Base-by-base conservation (phyloP, 2,888 invertebrate genomes). In the Chalcis sispes region DNA sequence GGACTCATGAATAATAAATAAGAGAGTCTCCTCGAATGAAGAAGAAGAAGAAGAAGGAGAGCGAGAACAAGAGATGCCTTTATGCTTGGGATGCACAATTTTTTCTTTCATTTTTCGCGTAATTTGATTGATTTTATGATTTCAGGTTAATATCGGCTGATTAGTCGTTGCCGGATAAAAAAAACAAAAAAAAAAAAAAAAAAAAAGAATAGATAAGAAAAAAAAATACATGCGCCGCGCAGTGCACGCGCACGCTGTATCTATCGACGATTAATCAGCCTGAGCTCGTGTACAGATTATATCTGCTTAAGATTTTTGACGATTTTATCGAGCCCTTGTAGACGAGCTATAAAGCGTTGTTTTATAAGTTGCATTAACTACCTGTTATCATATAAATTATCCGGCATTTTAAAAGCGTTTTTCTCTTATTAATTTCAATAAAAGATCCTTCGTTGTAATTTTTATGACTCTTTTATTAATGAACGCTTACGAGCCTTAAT, bases 1-100 rank as follows among this genome's bases (percentile, higher is more conserved):
- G 15, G 8, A 42, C 75, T 75, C 75, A 59, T 70, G 75, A 75
- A 75, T 75, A 75, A 75, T 75, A 75, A 70, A 70, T 64, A 65
- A 65, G n/a, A n/a, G n/a, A n/a, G n/a, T n/a, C n/a, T n/a, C n/a
- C n/a, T n/a, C n/a, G n/a, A n/a, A n/a, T n/a, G n/a, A n/a, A n/a
- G n/a, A n/a, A n/a, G n/a, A n/a, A n/a, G n/a, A n/a, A n/a, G n/a
- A n/a, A n/a, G n/a, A n/a, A n/a, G n/a, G n/a, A n/a, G n/a, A n/a
- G n/a, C n/a, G 42, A 36, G 4, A 36, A 10, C 4, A 36, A 42
- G 42, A 42, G 15, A 15, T 7, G 4, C 15, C 15, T 42, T 42
- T 2, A 5, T 13, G 42, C 10, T 27, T 0, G 8, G 8, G 29
- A 7, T 48, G n/a, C n/a, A 27, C 18, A 25, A 36, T 8, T 13